Percentiles rank a stretch among this genome's conserved stretches.
phyloP scores from a whole-genome alignment of 2,113 vertebrate species.

The Cryptotis parvus region DNA sequence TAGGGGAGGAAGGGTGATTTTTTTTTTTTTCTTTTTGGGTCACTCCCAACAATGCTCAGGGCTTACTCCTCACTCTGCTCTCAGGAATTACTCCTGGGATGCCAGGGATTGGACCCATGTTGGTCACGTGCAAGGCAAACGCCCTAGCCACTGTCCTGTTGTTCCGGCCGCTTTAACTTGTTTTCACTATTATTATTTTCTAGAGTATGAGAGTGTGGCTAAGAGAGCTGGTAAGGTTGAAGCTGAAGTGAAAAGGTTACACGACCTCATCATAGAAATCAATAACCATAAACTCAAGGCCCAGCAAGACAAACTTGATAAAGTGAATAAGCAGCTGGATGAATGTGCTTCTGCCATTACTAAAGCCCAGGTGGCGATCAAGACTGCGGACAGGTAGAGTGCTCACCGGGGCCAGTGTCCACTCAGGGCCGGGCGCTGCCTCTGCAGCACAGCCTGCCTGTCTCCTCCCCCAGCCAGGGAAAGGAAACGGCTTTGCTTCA shows the following conservation, averaged over 20 bases:
- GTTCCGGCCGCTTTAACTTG: too few species aligned
- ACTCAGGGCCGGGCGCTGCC: neutral
- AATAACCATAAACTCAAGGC: conserved; percentile 94
- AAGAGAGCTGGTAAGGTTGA: conserved; percentile 92
- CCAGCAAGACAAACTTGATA: conserved; percentile 95
- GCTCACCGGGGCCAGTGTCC: neutral
- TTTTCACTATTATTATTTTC: neutral
- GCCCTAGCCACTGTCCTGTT: too few species aligned
- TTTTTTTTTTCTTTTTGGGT: too few species aligned
- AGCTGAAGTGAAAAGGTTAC: conserved; percentile 93
- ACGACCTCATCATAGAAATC: conserved; percentile 94
- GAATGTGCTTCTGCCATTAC: conserved; percentile 92
- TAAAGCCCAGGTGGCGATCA: conserved; percentile 96
- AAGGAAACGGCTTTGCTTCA: too few species aligned
- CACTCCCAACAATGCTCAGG: too few species aligned
- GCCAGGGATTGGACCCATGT: too few species aligned
- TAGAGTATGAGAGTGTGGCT: conserved; percentile 91
- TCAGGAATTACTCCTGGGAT: too few species aligned
- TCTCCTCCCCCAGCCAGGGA: too few species aligned
- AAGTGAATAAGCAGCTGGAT: conserved; percentile 93
- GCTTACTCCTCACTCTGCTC: too few species aligned
- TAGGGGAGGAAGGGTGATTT: too few species aligned
- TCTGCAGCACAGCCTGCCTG: too few species aligned
- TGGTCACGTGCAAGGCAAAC: too few species aligned
- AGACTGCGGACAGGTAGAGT: conserved; percentile 93